Base-by-base conservation (phyloP, 2,888 invertebrate genomes). In the Lacanobia oleracea region DNA sequence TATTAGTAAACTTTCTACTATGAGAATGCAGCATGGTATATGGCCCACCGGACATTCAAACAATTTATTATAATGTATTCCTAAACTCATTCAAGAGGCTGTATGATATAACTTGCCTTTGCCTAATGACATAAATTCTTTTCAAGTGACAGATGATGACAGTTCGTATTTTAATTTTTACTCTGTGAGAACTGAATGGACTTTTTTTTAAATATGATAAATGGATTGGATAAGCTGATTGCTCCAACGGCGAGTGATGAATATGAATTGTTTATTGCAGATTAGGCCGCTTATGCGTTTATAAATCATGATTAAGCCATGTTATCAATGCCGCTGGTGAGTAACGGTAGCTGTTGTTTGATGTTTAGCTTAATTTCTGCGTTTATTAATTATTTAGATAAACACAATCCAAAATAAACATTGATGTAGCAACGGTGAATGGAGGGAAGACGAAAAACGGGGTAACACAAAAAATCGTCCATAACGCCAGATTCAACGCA, bases 11-110 rank as follows among this genome's bases (percentile, higher is more conserved):
- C 85, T 84, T 84, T 84, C 85, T 85, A 80, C 53, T 12, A 33
- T 6, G 12, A 74, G 43, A 77, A 75, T 67, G 45, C 61, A 43
- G 16, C n/a, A 56, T 57, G 50, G 40, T 54, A 33, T 43, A 45
- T 18, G 51, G 50, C 57, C 45, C 54, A 76, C 63, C 65, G 62
- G 67, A 62, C 51, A 9, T 33, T 57, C 12, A 2, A 63, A 57
- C 23, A 80, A 78, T 80, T 80, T 85, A 84, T 77, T 74, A 54
- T 71, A 82, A 83, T 81, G 16, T 75, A 83, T 75, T 85, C 75
- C 50, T 68, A 64, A 80, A 73, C 54, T 62, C 64, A 83, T 83
- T 81, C 53, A 66, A 67, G 14, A 62, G 43, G 48, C 48, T 51
- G 70, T 68, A 45, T 85, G 76, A 67, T 68, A 27, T 84, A 83